Evolutionary conservation across 2,888 invertebrate species (phyloP).

Genomic region (Melikaiella ostensackeni): DNA sequence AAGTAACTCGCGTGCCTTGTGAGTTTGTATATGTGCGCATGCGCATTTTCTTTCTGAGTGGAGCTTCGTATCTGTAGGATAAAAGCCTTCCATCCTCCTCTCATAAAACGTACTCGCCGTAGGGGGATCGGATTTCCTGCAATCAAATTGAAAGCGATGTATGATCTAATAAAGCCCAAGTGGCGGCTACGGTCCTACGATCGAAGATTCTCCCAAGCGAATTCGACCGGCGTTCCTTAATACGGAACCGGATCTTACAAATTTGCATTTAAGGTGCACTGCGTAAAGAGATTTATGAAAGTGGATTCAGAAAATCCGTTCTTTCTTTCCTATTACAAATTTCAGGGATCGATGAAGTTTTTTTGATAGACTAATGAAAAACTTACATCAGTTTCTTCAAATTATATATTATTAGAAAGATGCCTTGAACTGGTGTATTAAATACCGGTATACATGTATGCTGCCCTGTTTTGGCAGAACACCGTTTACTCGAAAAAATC

Average conservation of each 20-base stretch:
- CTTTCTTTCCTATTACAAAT: background rate
- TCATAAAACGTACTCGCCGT: constrained; percentile 51
- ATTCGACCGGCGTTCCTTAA: constrained; percentile 51
- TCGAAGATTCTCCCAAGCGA: constrained; percentile 52
- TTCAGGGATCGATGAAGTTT: background rate
- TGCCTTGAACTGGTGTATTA: too few relatives aligned
- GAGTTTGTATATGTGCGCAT: constrained; percentile 33
- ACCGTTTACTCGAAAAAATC: too few relatives aligned
- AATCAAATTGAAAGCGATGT: constrained; percentile 67
- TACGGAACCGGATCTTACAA: constrained; percentile 28
- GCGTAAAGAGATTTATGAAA: constrained; percentile 24
- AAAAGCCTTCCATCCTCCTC: constrained; percentile 51
- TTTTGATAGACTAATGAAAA: background rate
- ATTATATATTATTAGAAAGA: too few relatives aligned
- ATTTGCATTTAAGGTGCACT: constrained; percentile 38
- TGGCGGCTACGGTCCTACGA: constrained; percentile 55
- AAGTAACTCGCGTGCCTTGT: constrained; percentile 41
- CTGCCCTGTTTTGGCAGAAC: too few relatives aligned
- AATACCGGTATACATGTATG: too few relatives aligned
- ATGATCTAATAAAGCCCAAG: constrained; percentile 65
- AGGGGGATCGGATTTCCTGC: constrained; percentile 63
- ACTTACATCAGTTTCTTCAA: background rate
- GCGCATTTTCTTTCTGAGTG: constrained; percentile 27
- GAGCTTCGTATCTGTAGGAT: constrained; percentile 45
- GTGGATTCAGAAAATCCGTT: constrained; percentile 1